phyloP scores from a whole-genome alignment of 2,113 vertebrate species.

The Pagrus major region DNA sequence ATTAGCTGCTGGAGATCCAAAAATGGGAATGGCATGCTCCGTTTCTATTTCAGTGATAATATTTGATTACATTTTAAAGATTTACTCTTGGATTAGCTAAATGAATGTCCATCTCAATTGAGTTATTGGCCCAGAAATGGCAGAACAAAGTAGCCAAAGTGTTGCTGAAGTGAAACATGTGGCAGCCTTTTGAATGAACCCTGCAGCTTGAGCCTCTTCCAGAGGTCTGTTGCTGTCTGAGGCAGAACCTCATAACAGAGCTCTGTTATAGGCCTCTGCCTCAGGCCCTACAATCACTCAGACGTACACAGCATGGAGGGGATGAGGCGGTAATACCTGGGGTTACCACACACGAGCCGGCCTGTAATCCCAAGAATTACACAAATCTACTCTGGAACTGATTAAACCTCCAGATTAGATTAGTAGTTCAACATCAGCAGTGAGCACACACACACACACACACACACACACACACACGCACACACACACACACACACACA shows the following conservation, averaged over 20 bases:
- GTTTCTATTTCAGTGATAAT: background rate
- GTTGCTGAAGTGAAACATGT: constrained; percentile 4
- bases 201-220: constrained; percentile 1
- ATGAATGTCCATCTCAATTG: background rate
- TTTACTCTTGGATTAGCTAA: too few relatives aligned
- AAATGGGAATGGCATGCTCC: background rate
- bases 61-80: background rate
- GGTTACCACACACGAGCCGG: constrained; percentile 67
- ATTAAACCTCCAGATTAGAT: constrained; percentile 83
- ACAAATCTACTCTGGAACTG: constrained; percentile 80
- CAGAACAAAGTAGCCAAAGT: background rate
- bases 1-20: background rate
- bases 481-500: constrained; percentile 32
- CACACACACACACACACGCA: constrained; percentile 34
- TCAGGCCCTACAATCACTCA: constrained; percentile 48
- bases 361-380: constrained; percentile 80
- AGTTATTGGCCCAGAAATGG: background rate
- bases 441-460: constrained; percentile 7
- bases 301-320: constrained; percentile 57
- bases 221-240: constrained; percentile 24
- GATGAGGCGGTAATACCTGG: constrained; percentile 72
- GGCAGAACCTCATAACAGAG: background rate
- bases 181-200: constrained; percentile 9
- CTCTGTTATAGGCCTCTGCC: constrained; percentile 13
- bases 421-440: constrained; percentile 67